These are phyloP conservation scores for Sturnus vulgaris DNA, from an alignment of 2,113 vertebrate genomes.

Conservation along the genomic window DNA sequence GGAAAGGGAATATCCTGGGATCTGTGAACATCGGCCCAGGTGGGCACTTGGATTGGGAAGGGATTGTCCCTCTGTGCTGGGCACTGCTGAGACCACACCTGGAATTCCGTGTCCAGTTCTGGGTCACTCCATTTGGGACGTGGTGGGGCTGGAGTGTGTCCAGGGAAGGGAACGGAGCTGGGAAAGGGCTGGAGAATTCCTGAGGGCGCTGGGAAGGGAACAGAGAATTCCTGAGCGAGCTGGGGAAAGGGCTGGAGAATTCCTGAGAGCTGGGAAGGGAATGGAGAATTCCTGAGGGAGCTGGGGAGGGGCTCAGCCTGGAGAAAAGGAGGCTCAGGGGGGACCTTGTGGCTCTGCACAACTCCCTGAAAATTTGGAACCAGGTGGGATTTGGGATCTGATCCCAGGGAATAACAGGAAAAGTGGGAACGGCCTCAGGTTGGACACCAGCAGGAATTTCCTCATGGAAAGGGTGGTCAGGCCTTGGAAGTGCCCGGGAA, in stretches of 20 bases:
- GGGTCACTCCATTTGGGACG: fast-evolving
- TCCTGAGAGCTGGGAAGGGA: background rate
- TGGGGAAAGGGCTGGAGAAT: no score
- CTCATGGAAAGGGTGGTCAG: fast-evolving
- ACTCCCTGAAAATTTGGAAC: background rate
- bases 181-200: no score
- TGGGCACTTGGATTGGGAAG: background rate
- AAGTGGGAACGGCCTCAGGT: background rate
- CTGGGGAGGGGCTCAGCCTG: background rate
- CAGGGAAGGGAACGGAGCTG: background rate
- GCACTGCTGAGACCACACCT: background rate
- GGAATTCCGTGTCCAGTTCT: background rate
- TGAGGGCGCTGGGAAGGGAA: no score
- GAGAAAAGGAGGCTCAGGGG: background rate
- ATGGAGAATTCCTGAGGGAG: background rate
- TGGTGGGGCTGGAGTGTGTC: fast-evolving
- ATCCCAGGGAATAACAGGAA: background rate
- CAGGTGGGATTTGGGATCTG: background rate
- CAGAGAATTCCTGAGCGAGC: no score
- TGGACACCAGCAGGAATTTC: background rate
- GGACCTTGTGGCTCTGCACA: background rate
- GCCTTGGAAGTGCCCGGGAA: background rate
- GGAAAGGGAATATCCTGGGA: background rate
- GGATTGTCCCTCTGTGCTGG: background rate
- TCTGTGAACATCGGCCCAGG: background rate